A percentile compares a stretch with the other conserved stretches of the same genome.
phyloP scores from a whole-genome alignment of 2,888 invertebrate species.

The Amiota communis region DNA sequence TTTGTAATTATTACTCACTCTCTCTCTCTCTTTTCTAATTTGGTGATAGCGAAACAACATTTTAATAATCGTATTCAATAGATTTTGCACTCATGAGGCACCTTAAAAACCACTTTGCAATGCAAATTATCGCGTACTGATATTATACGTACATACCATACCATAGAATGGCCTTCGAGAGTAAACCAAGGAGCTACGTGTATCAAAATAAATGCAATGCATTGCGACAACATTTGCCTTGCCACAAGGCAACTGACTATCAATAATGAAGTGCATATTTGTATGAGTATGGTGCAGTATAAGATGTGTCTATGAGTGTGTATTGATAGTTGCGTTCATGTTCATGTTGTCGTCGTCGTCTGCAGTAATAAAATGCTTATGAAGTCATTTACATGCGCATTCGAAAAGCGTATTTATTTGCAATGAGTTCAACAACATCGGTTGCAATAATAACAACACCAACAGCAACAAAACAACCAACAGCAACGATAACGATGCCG shows the following conservation, averaged over 20 bases:
- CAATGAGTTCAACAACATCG: slow-evolving; percentile 68
- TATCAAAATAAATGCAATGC: background rate
- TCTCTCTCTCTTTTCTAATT: too few species aligned
- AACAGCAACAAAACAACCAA: background rate
- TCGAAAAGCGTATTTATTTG: slow-evolving; percentile 65
- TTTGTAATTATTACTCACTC: too few species aligned
- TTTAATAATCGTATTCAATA: slow-evolving; percentile 35
- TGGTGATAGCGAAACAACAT: too few species aligned
- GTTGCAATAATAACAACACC: slow-evolving; percentile 29
- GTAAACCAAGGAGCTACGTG: background rate
- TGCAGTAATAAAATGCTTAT: slow-evolving; percentile 65
- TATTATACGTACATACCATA: too few species aligned
- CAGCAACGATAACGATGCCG: background rate
- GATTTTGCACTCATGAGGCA: slow-evolving; percentile 39
- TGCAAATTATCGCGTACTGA: background rate
- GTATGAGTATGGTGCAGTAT: background rate
- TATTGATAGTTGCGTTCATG: background rate
- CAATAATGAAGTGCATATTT: background rate
- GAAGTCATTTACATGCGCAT: slow-evolving; percentile 68
- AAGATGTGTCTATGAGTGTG: background rate
- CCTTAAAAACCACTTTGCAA: slow-evolving; percentile 7
- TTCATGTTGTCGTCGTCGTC: slow-evolving; percentile 20
- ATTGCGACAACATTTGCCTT: slow-evolving; percentile 16
- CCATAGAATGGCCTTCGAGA: background rate
- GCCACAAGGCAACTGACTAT: slow-evolving; percentile 22